phyloP scores from a whole-genome alignment of 1,140 invertebrate genomes.

The Helicoverpa armigera region DNA sequence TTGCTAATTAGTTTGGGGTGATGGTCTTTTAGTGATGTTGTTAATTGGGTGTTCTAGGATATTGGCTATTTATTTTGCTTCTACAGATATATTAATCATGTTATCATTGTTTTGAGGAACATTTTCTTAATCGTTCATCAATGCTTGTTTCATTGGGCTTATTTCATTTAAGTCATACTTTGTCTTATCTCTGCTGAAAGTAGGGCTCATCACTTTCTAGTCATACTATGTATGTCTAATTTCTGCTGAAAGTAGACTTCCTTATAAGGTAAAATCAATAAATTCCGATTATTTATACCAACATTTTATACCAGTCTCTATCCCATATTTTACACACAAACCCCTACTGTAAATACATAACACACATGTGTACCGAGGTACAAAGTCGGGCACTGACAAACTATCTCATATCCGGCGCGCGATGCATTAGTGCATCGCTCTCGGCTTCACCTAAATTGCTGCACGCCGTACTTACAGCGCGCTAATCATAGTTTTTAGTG shows the following conservation, averaged over 20 bases:
- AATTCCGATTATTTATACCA: too few species aligned
- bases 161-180: too few species aligned
- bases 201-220: too few species aligned
- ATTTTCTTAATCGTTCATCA: too few species aligned
- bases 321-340: not conserved
- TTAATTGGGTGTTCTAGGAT: not conserved
- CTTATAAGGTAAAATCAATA: too few species aligned
- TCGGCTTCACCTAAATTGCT: slow-evolving; percentile 57
- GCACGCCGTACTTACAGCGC: slow-evolving; percentile 43
- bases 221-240: too few species aligned
- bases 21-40: not conserved
- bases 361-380: slow-evolving; percentile 3
- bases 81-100: too few species aligned
- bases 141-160: too few species aligned
- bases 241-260: too few species aligned
- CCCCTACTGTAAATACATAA: too few species aligned
- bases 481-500: slow-evolving; percentile 40
- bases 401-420: slow-evolving; percentile 66
- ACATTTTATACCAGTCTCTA: not conserved
- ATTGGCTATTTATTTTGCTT: not conserved
- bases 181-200: too few species aligned
- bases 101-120: too few species aligned
- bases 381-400: slow-evolving; percentile 61
- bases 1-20: slow-evolving; percentile 23
- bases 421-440: slow-evolving; percentile 65